Percentiles rank a stretch among this genome's conserved stretches.
Conservation (phyloP, 2,888 invertebrate species). For the Coecobrya sp. region DNA sequence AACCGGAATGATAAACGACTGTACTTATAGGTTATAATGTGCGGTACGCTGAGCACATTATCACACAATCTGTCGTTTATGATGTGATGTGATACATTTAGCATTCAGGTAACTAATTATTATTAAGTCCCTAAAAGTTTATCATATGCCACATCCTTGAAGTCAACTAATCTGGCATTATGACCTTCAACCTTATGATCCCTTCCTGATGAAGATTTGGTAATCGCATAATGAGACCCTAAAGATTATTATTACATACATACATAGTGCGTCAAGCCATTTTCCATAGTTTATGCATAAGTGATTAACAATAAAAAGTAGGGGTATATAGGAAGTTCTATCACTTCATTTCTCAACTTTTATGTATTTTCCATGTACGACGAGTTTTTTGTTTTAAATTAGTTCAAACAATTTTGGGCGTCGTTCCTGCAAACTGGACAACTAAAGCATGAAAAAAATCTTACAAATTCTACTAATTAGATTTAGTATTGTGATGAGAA, state of each 20-base stretch:
- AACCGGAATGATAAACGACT: conserved; percentile 68
- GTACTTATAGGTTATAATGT: background rate
- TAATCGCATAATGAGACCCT: conserved; percentile 36
- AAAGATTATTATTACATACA: background rate
- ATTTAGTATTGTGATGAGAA: background rate
- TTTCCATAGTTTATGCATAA: background rate
- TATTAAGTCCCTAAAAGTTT: conserved; percentile 53
- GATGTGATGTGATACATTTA: conserved; percentile 61
- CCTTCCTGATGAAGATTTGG: conserved; percentile 72
- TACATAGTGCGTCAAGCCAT: background rate
- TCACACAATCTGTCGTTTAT: conserved; percentile 5
- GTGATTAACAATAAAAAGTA: background rate
- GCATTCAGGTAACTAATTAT: conserved; percentile 51
- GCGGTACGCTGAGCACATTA: conserved; percentile 13
- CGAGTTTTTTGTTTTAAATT: conserved; percentile 8
- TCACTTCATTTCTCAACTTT: conserved; percentile 39
- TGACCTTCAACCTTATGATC: conserved; percentile 74
- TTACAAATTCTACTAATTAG: background rate
- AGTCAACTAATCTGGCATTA: conserved; percentile 65
- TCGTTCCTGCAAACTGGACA: conserved; percentile 28
- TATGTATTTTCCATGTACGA: conserved; percentile 33
- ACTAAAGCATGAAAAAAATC: background rate
- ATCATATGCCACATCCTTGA: conserved; percentile 62
- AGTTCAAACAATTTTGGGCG: conserved; percentile 15
- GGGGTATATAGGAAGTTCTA: conserved; percentile 19